Evolutionary conservation across 2,113 vertebrate genomes (phyloP), one percentile per base, ranked within the genome.

Genomic region (Leucopsar rothschildi): DNA sequence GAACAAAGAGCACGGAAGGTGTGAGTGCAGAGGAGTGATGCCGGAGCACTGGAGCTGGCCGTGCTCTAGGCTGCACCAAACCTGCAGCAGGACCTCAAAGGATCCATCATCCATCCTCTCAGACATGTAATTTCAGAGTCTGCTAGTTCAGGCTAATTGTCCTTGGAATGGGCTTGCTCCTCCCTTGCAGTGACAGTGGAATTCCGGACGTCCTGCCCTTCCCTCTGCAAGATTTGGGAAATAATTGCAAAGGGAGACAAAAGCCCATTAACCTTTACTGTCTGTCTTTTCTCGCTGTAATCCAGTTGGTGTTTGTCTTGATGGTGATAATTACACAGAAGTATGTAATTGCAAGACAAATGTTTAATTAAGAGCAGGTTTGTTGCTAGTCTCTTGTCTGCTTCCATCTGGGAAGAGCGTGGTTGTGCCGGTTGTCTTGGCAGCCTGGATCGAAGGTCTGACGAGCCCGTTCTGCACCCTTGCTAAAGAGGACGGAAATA

Each of bases 291-390:
- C 78, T 80, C 37, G 25, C 55, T 19, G 37, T 24, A 21, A 92
- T 92, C 91, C 89, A 83, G 80, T 91, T 93, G 91, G 83, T 96
- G 89, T 93, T 95, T 96, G 86, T 37, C 91, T 95, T 80, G 80
- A 60, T 69, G 72, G 76, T 0, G 55, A 65, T 92, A 93, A 95
- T 95, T 88, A 77, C 86, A 50, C 91, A 65, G 68, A 93, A 86
- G 72, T 73, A 69, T 77, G 76, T 76, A 86, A 95, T n/a, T 88
- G 83, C 72, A 52, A 81, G 91, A 81, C 83, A 93, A 93, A 96
- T 91, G 86, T 93, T 96, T 90, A 93, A 96, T 92, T 92, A 92
- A 77, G 91, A 96, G 83, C 9, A 8, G 55, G 81, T 96, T 94
- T 91, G 73, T 71, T 19, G 39, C 83, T 92, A 16, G 68, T 86